Base-by-base conservation (phyloP, 2,113 vertebrate species). In the Myotis davidii region DNA sequence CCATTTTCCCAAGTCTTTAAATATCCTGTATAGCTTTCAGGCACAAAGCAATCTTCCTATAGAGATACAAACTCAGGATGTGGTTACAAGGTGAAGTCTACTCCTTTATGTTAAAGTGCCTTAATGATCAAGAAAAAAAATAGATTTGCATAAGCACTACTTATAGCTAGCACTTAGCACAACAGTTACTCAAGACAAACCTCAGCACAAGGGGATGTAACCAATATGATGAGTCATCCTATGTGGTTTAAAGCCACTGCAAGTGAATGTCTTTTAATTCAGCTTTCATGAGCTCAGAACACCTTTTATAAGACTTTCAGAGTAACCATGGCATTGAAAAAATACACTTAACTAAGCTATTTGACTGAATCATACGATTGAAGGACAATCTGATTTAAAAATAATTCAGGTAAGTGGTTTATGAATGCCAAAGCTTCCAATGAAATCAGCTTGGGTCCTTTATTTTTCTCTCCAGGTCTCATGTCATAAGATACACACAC, bases 151-250 rank as follows among this genome's bases (percentile, higher is more conserved):
- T 90, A 93, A 94, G 69, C 17, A 12, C 34, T 87, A 72, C 96
- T 97, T 91, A 69, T 87, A 87, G 94, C 96, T 93, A 97, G 86
- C 94, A 96, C 89, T 97, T 97, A 96, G 94, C 85, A 94, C 72
- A 94, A 56, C 61, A 67, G 67, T 96, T 92, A 78, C 82, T 52
- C 77, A 82, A 90, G 88, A 85, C 52, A 77, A 94, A 91, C 88
- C 94, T 89, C 42, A 95, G 39, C 12, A 23, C 78, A 90, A 76
- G 79, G 73, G 88, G 90, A 85, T 95, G 54, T 27, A 77, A 92
- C 85, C 0, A 2, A 65, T 45, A 14, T 64, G 56, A 77, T 97
- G 92, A 94, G 83, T 97, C 95, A 98, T 89, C 65, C 34, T 23
- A 1, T 91, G 88, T 73, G 91, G 72, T 86, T 88, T 86, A 76